These are phyloP conservation scores for Prosapia bicincta DNA, from an alignment of 2,888 invertebrate genomes.

Conservation along the genomic window DNA sequence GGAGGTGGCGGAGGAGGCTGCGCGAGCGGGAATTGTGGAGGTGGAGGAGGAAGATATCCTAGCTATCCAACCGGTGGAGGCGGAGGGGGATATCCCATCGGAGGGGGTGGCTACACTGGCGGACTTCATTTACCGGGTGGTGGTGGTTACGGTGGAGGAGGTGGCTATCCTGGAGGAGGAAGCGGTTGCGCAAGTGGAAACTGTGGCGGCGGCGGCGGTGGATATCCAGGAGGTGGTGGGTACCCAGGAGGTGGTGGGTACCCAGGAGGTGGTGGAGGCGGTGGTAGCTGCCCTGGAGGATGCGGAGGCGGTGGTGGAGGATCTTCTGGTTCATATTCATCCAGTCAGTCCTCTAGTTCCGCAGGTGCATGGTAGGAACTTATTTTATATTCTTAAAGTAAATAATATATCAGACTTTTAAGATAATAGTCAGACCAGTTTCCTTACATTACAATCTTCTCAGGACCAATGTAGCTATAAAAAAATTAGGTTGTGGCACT, in stretches of 20 bases:
- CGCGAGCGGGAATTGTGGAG: background rate
- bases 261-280: background rate
- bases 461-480: too few species aligned
- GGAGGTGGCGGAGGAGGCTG: slow-evolving; percentile 3
- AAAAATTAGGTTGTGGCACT: too few species aligned
- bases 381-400: too few species aligned
- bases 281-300: background rate
- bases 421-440: too few species aligned
- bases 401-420: too few species aligned
- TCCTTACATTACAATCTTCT: too few species aligned
- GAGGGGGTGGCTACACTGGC: background rate
- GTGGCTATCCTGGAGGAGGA: background rate
- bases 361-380: background rate
- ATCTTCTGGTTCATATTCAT: background rate
- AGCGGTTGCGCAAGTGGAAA: background rate
- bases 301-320: background rate
- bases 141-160: background rate
- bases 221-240: background rate
- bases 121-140: background rate
- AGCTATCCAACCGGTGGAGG: background rate
- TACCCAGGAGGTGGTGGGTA: background rate
- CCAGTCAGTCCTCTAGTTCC: background rate
- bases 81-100: background rate
- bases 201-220: background rate
- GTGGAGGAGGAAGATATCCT: background rate